Base-by-base conservation (phyloP, 2,888 invertebrate species). In the Philopedon plagiatum region DNA sequence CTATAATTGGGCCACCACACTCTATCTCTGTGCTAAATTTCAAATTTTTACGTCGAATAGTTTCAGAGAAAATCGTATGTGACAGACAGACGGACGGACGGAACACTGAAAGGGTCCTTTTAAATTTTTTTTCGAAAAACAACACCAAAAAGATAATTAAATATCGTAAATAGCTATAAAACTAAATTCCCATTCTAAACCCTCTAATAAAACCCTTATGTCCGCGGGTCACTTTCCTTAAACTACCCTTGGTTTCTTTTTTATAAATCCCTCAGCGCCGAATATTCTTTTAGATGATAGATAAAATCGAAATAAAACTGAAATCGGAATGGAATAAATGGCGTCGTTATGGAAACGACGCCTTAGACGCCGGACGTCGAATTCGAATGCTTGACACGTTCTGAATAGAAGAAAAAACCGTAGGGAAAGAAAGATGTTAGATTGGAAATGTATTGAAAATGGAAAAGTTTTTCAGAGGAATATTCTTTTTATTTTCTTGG, bases 271-370 rank as follows among this genome's bases (percentile, higher is more conserved):
- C 67, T 46, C 58, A 19, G 60, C 13, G 54, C 44, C 60, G 19
- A 54, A 68, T 68, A 68, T 68, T 68, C 68, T 44, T 62, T 62
- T 62, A 61, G 61, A 68, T 68, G 61, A 68, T 51, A 68, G 68
- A 68, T 68, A 68, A 68, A 68, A 68, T 54, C 44, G 62, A 68
- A 68, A 68, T 68, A 68, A 68, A 68, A 54, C 61, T 58, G 79
- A 80, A 80, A 80, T 80, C 80, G 76, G 75, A 78, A 77, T 78
- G 76, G 78, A 76, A 76, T 75, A 75, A 74, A 74, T 76, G 75
- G 72, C 77, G 81, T 80, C 77, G 81, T 78, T 76, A 79, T 80
- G 76, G 76, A 74, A 78, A 80, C 80, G 78, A 78, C 78, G 77
- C 76, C 76, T 73, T 72, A 75, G 77, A 77, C 74, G 77, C 69